These are phyloP conservation scores for Martes martes DNA, from an alignment of 2,113 vertebrate species.

Conservation along the genomic window DNA sequence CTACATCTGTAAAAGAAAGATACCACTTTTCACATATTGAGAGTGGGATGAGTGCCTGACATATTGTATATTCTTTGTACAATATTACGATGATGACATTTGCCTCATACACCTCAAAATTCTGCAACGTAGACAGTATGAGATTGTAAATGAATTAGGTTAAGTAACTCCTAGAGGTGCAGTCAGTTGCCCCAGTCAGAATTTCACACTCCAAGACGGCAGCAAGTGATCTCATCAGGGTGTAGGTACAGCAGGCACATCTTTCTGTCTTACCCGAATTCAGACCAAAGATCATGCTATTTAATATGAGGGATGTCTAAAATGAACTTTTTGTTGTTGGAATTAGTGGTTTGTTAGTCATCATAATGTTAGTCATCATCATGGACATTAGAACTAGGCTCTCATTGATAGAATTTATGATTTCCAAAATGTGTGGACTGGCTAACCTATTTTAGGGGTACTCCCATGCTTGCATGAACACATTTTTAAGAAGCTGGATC, in stretches of 20 bases:
- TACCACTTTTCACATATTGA: neutral
- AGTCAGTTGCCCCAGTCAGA: neutral
- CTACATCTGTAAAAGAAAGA: neutral
- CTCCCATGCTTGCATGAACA: neutral
- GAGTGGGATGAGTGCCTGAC: neutral
- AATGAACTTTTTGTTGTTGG: neutral
- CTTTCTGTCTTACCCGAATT: neutral
- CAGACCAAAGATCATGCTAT: neutral
- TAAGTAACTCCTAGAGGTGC: neutral
- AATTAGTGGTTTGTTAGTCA: neutral
- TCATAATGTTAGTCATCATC: neutral
- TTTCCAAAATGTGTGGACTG: neutral
- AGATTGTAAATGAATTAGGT: neutral
- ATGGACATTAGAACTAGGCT: neutral
- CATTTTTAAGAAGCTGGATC: neutral
- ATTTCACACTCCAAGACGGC: neutral
- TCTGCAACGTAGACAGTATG: neutral
- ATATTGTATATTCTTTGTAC: neutral
- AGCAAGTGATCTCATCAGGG: neutral
- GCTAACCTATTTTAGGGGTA: neutral
- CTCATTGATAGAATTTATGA: neutral
- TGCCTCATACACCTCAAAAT: neutral
- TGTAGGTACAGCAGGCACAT: neutral
- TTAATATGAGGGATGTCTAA: constrained; percentile 5
- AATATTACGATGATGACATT: neutral